These are phyloP conservation scores for Hipposideros armiger DNA, from an alignment of 2,113 vertebrate species.

Conservation along the genomic window DNA sequence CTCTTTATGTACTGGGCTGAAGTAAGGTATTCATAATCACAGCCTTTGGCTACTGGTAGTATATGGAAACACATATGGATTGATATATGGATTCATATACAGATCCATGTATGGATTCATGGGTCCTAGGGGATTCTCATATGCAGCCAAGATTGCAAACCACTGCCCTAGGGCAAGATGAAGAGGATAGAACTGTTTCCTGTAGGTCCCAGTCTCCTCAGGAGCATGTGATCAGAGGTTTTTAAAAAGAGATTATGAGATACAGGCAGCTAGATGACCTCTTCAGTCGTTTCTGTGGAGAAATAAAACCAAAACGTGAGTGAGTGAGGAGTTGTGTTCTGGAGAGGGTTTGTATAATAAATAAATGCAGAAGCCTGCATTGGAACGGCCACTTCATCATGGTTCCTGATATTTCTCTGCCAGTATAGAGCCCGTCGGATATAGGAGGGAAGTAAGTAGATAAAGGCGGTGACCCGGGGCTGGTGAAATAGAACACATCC, in stretches of 20 bases:
- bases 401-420: neutral
- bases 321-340: neutral
- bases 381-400: fast-evolving
- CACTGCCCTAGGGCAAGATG: neutral
- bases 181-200: neutral
- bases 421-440: neutral
- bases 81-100: neutral
- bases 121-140: neutral
- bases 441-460: neutral
- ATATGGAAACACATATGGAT: too few relatives aligned
- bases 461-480: neutral
- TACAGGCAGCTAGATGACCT: neutral
- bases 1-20: slow-evolving; percentile 30
- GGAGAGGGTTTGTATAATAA: too few relatives aligned
- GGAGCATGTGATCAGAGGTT: neutral
- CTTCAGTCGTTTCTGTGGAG: neutral
- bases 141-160: neutral
- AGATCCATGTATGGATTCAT: too few relatives aligned
- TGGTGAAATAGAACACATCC: neutral
- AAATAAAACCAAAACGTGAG: neutral
- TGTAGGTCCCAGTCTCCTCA: neutral
- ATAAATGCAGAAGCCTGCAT: neutral
- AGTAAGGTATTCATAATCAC: neutral
- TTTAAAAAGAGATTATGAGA: neutral
- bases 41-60: neutral